These are phyloP conservation scores for Xylota sylvarum DNA, from an alignment of 2,888 invertebrate species.

Conservation along the genomic window DNA sequence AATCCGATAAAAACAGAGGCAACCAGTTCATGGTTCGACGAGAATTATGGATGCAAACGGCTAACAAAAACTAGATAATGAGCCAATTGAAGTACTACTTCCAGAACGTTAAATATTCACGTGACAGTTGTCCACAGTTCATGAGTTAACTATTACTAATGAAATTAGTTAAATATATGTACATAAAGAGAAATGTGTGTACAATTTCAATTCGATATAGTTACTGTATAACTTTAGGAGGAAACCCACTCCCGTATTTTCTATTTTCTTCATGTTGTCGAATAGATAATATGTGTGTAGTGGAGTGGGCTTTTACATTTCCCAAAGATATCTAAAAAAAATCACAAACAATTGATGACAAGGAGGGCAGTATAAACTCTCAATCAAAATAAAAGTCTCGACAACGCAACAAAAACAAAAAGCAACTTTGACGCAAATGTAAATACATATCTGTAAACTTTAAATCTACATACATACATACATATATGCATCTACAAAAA, in stretches of 20 bases:
- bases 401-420: too few species aligned
- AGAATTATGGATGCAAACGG: neutral
- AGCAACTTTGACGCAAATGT: constrained; percentile 12
- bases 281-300: too few species aligned
- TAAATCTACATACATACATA: too few species aligned
- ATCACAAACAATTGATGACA: too few species aligned
- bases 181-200: neutral
- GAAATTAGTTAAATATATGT: neutral
- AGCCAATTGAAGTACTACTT: constrained; percentile 4
- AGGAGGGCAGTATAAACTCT: too few species aligned
- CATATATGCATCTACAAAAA: neutral
- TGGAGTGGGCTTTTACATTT: too few species aligned
- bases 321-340: too few species aligned
- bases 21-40: neutral
- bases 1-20: neutral
- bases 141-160: neutral
- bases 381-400: neutral
- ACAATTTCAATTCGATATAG: neutral
- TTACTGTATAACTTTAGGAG: neutral
- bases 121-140: neutral
- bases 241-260: too few species aligned
- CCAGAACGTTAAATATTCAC: constrained; percentile 1
- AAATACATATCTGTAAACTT: constrained; percentile 14
- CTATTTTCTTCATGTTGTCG: too few species aligned
- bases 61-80: constrained; percentile 3